A percentile compares a stretch with the other conserved stretches of the same genome.
Conservation (phyloP, 2,888 invertebrate species). For the Philereme transversata region DNA sequence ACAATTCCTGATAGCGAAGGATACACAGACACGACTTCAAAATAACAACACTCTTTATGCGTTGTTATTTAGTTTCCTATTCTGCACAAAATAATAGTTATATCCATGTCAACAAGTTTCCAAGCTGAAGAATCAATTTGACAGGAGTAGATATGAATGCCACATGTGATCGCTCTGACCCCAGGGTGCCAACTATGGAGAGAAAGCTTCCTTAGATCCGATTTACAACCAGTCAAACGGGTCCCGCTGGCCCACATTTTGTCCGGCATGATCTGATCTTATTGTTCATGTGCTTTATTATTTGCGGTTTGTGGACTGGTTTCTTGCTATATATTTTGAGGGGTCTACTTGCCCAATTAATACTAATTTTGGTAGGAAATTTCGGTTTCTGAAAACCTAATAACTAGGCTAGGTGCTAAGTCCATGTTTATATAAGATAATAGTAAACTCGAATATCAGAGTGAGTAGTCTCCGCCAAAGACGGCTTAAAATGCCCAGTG, state of each 20-base stretch:
- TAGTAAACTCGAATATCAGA: too few relatives aligned
- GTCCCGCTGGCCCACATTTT: slow-evolving; percentile 63
- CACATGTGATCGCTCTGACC: slow-evolving; percentile 49
- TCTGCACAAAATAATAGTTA: not conserved
- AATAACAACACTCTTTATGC: too few relatives aligned
- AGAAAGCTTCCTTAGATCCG: slow-evolving; percentile 42
- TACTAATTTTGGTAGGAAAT: too few relatives aligned
- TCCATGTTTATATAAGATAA: too few relatives aligned
- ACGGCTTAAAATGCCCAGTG: too few relatives aligned
- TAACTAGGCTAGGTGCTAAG: too few relatives aligned
- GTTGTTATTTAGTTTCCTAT: not conserved
- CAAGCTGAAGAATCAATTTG: slow-evolving; percentile 10
- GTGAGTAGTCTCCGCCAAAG: too few relatives aligned
- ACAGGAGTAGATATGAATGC: slow-evolving; percentile 11
- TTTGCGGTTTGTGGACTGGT: slow-evolving; percentile 18
- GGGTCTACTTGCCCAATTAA: too few relatives aligned
- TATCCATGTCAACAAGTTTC: not conserved
- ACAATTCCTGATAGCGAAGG: too few relatives aligned
- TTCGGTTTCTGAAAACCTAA: too few relatives aligned
- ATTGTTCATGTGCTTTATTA: slow-evolving; percentile 38
- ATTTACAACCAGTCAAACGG: slow-evolving; percentile 65
- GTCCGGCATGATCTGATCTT: slow-evolving; percentile 42
- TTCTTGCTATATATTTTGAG: not conserved
- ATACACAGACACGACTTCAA: too few relatives aligned
- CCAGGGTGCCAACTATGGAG: slow-evolving; percentile 45